These are phyloP conservation scores for Deroptyus accipitrinus DNA, from an alignment of 2,113 vertebrate species.

Conservation along the genomic window DNA sequence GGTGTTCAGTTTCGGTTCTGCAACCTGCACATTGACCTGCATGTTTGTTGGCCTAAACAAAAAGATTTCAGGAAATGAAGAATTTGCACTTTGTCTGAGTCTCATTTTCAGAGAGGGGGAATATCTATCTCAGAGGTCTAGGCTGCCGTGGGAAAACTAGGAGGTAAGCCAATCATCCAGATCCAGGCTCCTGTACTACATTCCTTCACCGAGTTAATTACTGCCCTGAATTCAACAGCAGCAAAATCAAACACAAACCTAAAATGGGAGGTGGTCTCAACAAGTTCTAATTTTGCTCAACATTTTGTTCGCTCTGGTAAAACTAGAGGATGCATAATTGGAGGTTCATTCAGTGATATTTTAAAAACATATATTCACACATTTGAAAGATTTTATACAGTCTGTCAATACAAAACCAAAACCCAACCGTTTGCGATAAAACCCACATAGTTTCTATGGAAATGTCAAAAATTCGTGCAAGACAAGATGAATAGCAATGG, in stretches of 20 bases:
- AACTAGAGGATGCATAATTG: background rate
- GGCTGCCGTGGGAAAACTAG: background rate
- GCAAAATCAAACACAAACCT: background rate
- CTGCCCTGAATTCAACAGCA: background rate
- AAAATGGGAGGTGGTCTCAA: background rate
- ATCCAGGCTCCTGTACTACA: background rate
- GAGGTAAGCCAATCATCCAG: background rate
- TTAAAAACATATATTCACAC: background rate
- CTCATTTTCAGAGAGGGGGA: background rate
- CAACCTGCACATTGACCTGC: conserved; percentile 13
- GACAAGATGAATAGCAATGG: background rate
- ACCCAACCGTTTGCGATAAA: background rate
- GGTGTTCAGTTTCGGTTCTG: background rate
- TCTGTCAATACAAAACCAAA: background rate
- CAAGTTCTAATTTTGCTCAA: background rate
- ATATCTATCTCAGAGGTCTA: background rate
- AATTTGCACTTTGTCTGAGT: background rate
- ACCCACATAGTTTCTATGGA: background rate
- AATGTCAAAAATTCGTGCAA: background rate
- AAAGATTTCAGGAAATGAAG: conserved; percentile 27
- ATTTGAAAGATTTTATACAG: background rate
- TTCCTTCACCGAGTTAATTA: background rate
- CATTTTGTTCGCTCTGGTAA: background rate
- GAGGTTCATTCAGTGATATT: background rate
- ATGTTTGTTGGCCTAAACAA: conserved; percentile 54